phyloP scores from a whole-genome alignment of 2,888 invertebrate genomes.

The Epistrophe grossulariae region DNA sequence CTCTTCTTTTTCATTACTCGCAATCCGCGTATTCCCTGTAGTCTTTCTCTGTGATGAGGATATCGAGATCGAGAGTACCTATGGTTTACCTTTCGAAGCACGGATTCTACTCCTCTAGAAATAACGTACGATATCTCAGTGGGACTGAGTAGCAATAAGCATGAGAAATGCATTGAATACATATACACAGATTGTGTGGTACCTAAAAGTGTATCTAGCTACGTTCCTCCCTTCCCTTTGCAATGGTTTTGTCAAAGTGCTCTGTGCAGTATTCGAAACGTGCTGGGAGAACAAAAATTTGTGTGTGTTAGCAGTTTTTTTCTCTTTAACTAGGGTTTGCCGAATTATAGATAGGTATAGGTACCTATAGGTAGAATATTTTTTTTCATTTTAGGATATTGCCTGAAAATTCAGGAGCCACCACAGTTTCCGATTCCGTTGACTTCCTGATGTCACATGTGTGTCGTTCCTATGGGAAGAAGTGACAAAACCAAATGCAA shows the following conservation, averaged over 20 bases:
- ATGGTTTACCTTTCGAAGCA: slow-evolving; percentile 38
- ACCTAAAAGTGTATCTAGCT: not conserved
- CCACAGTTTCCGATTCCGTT: slow-evolving; percentile 23
- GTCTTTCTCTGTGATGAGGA: slow-evolving; percentile 10
- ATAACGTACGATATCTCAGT: slow-evolving; percentile 26
- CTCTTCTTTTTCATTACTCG: not conserved
- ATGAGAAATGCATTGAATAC: slow-evolving; percentile 11
- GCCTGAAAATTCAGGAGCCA: slow-evolving; percentile 48
- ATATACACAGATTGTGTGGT: not conserved
- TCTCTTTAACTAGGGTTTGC: slow-evolving; percentile 6
- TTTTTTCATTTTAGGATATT: not conserved
- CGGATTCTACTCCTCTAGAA: slow-evolving; percentile 21
- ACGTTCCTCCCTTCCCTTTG: slow-evolving; percentile 1
- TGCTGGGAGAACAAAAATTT: slow-evolving; percentile 47
- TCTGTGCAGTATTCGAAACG: slow-evolving; percentile 53
- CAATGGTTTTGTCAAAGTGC: slow-evolving; percentile 45
- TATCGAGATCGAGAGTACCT: slow-evolving; percentile 16
- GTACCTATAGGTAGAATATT: not conserved
- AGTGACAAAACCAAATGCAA: slow-evolving; percentile 72
- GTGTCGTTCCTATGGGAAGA: slow-evolving; percentile 30
- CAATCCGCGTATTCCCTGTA: slow-evolving; percentile 2
- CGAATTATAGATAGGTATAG: not conserved
- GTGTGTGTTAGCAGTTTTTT: slow-evolving; percentile 12
- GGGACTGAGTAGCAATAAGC: slow-evolving; percentile 15
- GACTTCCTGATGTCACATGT: slow-evolving; percentile 5